phyloP scores from a whole-genome alignment of 2,888 invertebrate genomes.

The Aplocera efformata region DNA sequence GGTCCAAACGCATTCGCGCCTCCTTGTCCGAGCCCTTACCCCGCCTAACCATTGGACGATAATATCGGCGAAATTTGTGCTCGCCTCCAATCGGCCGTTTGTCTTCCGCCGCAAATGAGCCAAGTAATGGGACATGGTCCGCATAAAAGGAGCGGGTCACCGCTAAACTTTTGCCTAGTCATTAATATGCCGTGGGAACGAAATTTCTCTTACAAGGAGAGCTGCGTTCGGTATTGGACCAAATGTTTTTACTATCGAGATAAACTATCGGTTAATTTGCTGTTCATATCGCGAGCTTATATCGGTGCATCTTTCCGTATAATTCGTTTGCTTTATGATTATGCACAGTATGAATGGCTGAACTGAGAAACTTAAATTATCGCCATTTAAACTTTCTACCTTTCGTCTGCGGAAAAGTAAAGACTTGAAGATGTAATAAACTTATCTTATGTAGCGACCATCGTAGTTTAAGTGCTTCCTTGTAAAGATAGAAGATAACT shows the following conservation, averaged over 20 bases:
- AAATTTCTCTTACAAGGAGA: constrained; percentile 28
- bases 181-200: constrained; percentile 73
- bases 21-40: constrained; percentile 2
- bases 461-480: constrained; percentile 8
- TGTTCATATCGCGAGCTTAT: constrained; percentile 13
- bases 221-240: constrained; percentile 31
- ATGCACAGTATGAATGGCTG: constrained; percentile 3
- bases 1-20: neutral
- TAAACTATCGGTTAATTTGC: constrained; percentile 14
- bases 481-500: constrained; percentile 3
- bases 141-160: constrained; percentile 66
- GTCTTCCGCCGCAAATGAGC: constrained; percentile 77
- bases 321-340: constrained; percentile 15
- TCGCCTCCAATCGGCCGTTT: constrained; percentile 68
- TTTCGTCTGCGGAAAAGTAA: constrained; percentile 9
- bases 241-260: constrained; percentile 23
- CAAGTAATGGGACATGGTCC: constrained; percentile 56
- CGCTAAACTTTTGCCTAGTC: constrained; percentile 70
- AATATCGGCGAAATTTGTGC: constrained; percentile 76
- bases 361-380: constrained; percentile 8
- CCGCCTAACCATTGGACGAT: constrained; percentile 43
- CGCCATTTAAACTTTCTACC: constrained; percentile 11
- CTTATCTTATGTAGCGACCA: constrained; percentile 4
- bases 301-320: constrained; percentile 12
- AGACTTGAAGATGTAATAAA: constrained; percentile 12